phyloP scores from a whole-genome alignment of 2,113 vertebrate genomes.

The Stigmatopora argus region DNA sequence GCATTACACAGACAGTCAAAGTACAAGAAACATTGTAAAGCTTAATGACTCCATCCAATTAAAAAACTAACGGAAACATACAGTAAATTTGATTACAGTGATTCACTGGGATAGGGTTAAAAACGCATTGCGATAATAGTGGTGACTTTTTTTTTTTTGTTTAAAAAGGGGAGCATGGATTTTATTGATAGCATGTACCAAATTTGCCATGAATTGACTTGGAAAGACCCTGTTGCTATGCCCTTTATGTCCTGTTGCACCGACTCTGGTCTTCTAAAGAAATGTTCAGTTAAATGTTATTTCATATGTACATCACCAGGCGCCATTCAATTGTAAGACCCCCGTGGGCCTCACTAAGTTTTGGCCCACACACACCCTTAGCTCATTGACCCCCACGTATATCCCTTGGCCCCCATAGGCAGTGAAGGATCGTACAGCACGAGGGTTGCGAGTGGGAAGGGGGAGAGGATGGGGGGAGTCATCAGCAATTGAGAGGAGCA shows the following conservation, averaged over 20 bases:
- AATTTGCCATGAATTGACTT: conserved; percentile 20
- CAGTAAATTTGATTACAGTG: too few relatives aligned
- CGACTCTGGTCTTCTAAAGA: conserved; percentile 9
- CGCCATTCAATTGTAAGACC: conserved; percentile 52
- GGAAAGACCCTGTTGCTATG: conserved; percentile 24
- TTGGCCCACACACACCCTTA: conserved; percentile 44
- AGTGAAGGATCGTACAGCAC: conserved; percentile 54
- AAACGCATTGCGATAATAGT: conserved; percentile 4
- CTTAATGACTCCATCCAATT: conserved; percentile 4
- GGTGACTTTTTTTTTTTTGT: too few relatives aligned
- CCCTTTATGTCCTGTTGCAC: conserved; percentile 9
- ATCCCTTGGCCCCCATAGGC: conserved; percentile 52
- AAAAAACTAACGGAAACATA: too few relatives aligned
- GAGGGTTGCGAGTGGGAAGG: conserved; percentile 33
- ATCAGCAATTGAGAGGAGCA: conserved; percentile 57
- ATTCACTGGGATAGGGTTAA: conserved; percentile 7
- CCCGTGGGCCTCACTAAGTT: conserved; percentile 50
- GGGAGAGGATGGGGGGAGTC: conserved; percentile 19
- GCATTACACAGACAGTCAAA: conserved; percentile 29
- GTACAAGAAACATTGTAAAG: conserved; percentile 30
- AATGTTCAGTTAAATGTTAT: conserved; percentile 37
- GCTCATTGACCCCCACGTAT: conserved; percentile 55
- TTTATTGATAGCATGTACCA: conserved; percentile 23
- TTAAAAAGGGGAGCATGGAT: not conserved
- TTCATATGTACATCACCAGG: conserved; percentile 42